A percentile compares a stretch with the other conserved stretches of the same genome.
These are phyloP conservation scores for Atopsyche davidsoni DNA, from an alignment of 1,140 invertebrate genomes.

Conservation along the genomic window DNA sequence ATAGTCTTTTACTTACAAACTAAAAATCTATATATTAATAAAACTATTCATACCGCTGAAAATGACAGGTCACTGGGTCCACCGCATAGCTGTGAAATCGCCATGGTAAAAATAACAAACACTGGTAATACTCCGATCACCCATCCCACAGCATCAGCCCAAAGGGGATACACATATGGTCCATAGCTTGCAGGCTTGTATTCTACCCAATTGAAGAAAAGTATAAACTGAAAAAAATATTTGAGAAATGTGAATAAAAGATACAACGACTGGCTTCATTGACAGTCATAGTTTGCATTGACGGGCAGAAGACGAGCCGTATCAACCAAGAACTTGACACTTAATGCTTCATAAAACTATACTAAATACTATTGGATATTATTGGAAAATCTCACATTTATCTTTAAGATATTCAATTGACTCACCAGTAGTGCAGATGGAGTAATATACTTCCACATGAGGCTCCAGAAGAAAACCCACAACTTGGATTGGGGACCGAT, in stretches of 20 bases:
- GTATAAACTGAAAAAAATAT: conserved; percentile 57
- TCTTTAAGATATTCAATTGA: too few species aligned
- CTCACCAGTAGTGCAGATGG: conserved; percentile 64
- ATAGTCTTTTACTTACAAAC: too few species aligned
- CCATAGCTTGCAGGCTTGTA: conserved; percentile 71
- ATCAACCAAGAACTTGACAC: too few species aligned
- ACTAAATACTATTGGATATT: too few species aligned
- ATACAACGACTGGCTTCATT: too few species aligned
- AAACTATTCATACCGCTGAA: conserved; percentile 51
- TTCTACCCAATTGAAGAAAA: conserved; percentile 79
- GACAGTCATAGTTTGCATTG: too few species aligned
- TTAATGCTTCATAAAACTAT: too few species aligned
- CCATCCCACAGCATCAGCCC: conserved; percentile 76
- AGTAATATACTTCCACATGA: conserved; percentile 73
- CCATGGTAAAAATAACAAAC: conserved; percentile 60
- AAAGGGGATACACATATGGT: conserved; percentile 66
- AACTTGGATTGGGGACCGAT: conserved; percentile 63
- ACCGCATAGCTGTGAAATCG: conserved; percentile 54
- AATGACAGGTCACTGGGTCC: conserved; percentile 50
- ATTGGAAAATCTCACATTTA: too few species aligned
- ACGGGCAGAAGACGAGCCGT: too few species aligned
- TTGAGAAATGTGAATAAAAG: too few species aligned
- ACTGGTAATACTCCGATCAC: conserved; percentile 66
- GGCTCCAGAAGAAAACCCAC: conserved; percentile 73
- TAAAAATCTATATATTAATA: too few species aligned